Base-by-base conservation (phyloP, 1,140 invertebrate species). In the Xylocopa sonorina region DNA sequence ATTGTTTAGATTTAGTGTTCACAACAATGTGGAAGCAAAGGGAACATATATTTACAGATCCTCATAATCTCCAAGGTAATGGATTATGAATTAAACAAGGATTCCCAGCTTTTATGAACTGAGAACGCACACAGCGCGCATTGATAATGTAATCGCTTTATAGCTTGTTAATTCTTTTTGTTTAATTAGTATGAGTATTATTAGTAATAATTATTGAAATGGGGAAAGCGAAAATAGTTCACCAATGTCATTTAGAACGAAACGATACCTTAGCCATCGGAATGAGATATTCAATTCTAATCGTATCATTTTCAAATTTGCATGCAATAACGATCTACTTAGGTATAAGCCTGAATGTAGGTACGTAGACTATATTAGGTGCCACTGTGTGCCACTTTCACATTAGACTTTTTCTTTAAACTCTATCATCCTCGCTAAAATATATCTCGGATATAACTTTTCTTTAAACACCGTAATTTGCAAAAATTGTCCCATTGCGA, bases 281-380 rank as follows among this genome's bases (percentile, higher is more conserved):
- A 73, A 73, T 78, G 50, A 73, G 73, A 73, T 63, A 72, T n/a
- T 73, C 16, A n/a, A 58, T 7, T 69, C 38, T 58, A 73, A 73
- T 46, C 41, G 12, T 73, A 73, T 55, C 27, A 32, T 64, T 71
- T 68, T 80, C 32, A 63, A 77, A 81, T 81, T 66, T 68, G 74
- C 79, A 81, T 81, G 79, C 79, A 81, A 77, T 69, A 81, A 77
- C 66, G 57, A 81, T 69, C 74, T 80, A 80, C 73, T 80, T 78
- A 78, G 57, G 38, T 77, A 51, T 62, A 81, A 81, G 78, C 74
- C 63, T 81, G 63, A 68, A 81, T 64, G 74, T 69, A 69, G 53
- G 73, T 69, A 77, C 48, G 55, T 81, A 80, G 62, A 68, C 63
- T 81, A 81, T 77, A 81, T 67, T 76, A 69, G 64, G 71, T 63